These are phyloP conservation scores for Fregata magnificens DNA, from an alignment of 2,113 vertebrate species.

Conservation along the genomic window DNA sequence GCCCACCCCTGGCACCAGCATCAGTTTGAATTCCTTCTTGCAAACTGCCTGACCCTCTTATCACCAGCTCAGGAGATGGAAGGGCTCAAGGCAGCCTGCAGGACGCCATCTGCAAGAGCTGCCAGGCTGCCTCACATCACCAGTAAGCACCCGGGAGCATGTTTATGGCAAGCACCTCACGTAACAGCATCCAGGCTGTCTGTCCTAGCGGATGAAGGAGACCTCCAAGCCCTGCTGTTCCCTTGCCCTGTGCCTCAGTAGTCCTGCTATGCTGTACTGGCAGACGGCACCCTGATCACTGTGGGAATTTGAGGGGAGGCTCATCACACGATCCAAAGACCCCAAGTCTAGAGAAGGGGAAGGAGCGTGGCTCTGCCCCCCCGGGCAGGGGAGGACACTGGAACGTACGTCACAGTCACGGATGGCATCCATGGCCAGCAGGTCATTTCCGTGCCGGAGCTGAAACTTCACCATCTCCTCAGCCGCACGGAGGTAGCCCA, in stretches of 20 bases:
- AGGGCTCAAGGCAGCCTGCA: background rate
- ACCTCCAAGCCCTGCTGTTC: background rate
- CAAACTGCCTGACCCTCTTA: background rate
- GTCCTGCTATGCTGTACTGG: background rate
- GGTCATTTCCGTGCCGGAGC: conserved; percentile 93
- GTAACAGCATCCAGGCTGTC: background rate
- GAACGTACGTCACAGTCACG: conserved; percentile 90
- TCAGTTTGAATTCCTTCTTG: background rate
- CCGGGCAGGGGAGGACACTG: background rate
- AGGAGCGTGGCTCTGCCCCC: background rate
- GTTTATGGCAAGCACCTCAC: background rate
- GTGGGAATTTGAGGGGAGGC: background rate
- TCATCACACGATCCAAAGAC: background rate
- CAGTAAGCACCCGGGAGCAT: background rate
- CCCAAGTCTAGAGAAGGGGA: background rate
- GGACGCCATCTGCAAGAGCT: background rate
- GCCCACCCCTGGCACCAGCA: background rate
- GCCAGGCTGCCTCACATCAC: background rate
- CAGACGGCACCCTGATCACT: background rate
- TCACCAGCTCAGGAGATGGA: background rate
- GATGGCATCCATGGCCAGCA: conserved; percentile 97
- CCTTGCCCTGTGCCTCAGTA: background rate
- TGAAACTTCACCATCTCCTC: conserved; percentile 95
- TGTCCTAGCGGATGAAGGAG: background rate
- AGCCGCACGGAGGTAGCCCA: conserved; percentile 84